These are phyloP conservation scores for Sialia sialis DNA, from an alignment of 2,113 vertebrate genomes.

Conservation along the genomic window DNA sequence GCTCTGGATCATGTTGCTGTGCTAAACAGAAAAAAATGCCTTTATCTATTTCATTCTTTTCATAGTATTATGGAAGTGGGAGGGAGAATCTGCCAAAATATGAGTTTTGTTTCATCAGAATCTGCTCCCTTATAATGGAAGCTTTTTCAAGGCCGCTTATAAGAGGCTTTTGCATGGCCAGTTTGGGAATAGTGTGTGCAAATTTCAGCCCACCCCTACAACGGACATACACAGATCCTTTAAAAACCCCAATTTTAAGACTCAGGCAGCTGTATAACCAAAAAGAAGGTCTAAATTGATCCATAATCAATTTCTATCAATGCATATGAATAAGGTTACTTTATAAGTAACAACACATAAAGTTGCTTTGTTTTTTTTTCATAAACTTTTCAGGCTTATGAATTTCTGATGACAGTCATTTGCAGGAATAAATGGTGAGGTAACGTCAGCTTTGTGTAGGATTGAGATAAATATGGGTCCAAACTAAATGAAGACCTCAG, in stretches of 20 bases:
- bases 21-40: neutral
- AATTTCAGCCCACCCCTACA: neutral
- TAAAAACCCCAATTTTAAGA: neutral
- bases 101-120: neutral
- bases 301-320: neutral
- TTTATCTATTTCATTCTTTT: neutral
- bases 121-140: neutral
- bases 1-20: neutral
- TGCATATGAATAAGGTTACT: neutral
- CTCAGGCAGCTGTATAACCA: neutral
- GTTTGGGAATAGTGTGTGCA: neutral
- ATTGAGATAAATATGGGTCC: constrained; percentile 13
- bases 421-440: constrained; percentile 22
- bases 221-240: neutral
- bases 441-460: constrained; percentile 21
- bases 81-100: neutral
- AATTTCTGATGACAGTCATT: neutral
- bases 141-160: neutral
- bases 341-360: neutral
- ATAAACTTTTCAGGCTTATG: neutral
- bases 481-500: neutral
- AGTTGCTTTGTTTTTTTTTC: neutral
- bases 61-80: neutral
- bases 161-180: neutral
- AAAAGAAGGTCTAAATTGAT: neutral